Base-by-base conservation (phyloP, 2,797 vertebrate species). In the Squalus acanthias region DNA sequence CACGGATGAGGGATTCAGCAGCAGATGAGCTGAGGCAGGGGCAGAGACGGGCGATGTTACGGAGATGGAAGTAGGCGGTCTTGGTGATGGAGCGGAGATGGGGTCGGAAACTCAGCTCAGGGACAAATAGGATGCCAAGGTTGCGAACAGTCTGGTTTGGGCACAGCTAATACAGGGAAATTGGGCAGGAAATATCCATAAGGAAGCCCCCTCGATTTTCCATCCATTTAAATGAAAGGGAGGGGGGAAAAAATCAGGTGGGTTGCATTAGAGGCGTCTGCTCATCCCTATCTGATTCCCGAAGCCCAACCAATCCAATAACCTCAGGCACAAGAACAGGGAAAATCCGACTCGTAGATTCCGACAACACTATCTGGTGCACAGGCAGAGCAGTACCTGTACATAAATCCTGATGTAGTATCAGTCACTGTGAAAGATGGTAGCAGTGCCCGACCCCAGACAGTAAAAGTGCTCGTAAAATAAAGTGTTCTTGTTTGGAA, bases 401-500 rank as follows among this genome's bases (percentile, higher is more conserved):
- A 20, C 29, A 65, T 92, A 67, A 65, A 67, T 92, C 89, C 6
- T 2, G 0, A 8, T n/a, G 89, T n/a, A n/a, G 33, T 39, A 65
- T 92, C 63, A 92, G 13, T 92, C 89, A 92, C 22, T 8, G 63
- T 92, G 89, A 92, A 92, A 92, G 33, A 92, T 92, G 89, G 13
- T 63, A 65, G 63, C 33, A 65, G 89, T n/a, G 89, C 60, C 15
- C 63, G 89, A 92, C 89, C 89, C 33, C 7, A n/a, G 63, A 67
- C 89, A 67, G 60, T 92, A 92, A 92, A 92, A 92, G 63, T 39
- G 89, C 89, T 65, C 89, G 39, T 92, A 92, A 92, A 92, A 92
- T 92, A 65, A 92, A 92, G 63, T 92, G 63, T 92, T 92, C 89
- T 92, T 67, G 33, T 92, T 92, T 65, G 89, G 89, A 92, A 92